Conservation (phyloP, 2,113 vertebrate genomes). For the Paraplagusia blochii region DNA sequence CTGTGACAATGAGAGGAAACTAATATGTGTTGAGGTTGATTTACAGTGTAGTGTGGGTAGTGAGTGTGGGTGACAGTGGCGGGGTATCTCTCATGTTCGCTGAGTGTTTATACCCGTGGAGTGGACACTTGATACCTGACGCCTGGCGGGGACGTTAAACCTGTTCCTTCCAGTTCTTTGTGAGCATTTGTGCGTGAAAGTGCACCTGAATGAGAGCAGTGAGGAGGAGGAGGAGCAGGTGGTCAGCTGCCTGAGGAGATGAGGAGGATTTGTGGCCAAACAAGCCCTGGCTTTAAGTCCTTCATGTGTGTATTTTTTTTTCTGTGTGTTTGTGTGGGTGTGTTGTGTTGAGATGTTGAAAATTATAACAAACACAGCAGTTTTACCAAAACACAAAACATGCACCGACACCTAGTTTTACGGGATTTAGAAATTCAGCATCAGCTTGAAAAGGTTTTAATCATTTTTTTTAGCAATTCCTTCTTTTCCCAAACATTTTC, state of each 20-base stretch:
- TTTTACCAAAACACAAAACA: background rate
- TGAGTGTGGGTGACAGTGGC: conserved; percentile 5
- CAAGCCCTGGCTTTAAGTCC: conserved; percentile 3
- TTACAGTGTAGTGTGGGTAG: conserved; percentile 1
- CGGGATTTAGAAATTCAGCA: background rate
- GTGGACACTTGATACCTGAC: conserved; percentile 40
- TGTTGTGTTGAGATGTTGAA: conserved; percentile 19
- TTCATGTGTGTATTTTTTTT: background rate
- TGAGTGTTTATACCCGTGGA: conserved; percentile 7
- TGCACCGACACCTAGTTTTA: background rate
- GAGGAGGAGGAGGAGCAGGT: background rate
- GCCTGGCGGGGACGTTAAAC: conserved; percentile 43
- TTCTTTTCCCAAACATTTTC: background rate
- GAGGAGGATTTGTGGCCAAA: conserved; percentile 38
- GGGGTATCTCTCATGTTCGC: conserved; percentile 2
- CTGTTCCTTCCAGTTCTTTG: conserved; percentile 29
- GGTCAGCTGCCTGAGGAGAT: background rate
- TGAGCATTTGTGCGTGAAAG: conserved; percentile 8
- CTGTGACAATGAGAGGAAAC: conserved; percentile 33
- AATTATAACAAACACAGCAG: conserved; percentile 11
- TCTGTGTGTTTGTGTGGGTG: conserved; percentile 4
- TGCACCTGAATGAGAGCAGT: conserved; percentile 8
- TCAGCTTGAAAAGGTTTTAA: no score
- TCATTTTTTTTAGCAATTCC: background rate
- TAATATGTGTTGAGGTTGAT: conserved; percentile 21